Percentiles rank a stretch among this genome's conserved stretches.
Evolutionary conservation across 2,797 vertebrate species (phyloP).

Genomic region (Schizothorax lantsangensis): DNA sequence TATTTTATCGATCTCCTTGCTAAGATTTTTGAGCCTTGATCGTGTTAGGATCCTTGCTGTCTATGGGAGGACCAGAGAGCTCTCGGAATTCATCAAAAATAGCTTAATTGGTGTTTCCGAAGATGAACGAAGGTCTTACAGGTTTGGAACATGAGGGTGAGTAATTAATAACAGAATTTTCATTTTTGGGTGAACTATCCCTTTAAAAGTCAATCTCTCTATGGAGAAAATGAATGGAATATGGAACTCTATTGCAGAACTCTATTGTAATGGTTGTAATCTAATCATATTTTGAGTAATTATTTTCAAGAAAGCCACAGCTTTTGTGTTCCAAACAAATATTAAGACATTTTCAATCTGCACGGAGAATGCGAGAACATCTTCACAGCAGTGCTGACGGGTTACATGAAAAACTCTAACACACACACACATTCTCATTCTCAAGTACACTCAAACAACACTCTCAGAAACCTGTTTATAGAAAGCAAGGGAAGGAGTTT

Average conservation of each 20-base stretch:
- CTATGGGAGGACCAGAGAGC: no score
- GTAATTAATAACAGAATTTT: background rate
- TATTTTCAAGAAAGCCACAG: background rate
- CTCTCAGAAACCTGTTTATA: constrained; percentile 35
- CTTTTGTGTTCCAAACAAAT: background rate
- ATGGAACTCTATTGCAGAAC: no score
- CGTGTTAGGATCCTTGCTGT: no score
- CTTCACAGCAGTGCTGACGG: background rate
- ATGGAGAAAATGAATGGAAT: no score
- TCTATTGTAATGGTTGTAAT: background rate
- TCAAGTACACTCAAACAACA: background rate
- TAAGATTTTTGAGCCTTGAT: no score
- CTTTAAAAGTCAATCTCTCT: background rate
- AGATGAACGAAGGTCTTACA: no score
- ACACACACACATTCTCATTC: background rate
- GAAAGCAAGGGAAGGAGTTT: constrained; percentile 14
- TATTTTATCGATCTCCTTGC: no score
- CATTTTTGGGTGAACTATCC: background rate
- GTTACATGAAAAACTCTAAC: background rate
- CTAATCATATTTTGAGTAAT: background rate
- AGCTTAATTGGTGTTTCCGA: no score
- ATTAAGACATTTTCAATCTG: background rate
- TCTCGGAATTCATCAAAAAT: no score
- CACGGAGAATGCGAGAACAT: background rate
- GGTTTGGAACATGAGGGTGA: background rate